Evolutionary conservation across 92 coral and sea anemone genomes (phyloP), one percentile per base, ranked within the genome.

Genomic region (Porites cylindrica): DNA sequence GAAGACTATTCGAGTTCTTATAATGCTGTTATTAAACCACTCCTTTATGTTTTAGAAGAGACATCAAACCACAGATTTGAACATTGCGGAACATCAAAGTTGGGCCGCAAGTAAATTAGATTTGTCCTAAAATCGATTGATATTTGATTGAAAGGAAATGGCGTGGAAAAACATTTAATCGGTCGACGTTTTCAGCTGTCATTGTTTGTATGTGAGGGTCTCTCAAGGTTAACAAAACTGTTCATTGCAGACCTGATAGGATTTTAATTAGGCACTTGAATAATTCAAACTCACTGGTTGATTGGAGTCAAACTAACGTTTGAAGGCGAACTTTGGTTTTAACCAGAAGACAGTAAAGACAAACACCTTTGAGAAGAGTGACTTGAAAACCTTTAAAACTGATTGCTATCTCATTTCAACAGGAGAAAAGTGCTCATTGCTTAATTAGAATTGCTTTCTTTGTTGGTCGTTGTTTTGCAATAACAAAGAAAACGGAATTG

Each of bases 161-260:
- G n/a, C 50, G 56, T 75, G 87, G 87, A 83, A 74, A 82, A 83
- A 73, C 73, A 83, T 83, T 73, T 83, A 83, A 83, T 83, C 73
- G 74, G 74, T 73, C 13, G 59, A 24, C 74, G 64, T 73, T 73
- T 83, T 70, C 19, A 21, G 0, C 56, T 20, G 86, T 71, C 43
- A 82, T 82, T 82, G 78, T 82, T 21, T 43, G n/a, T 52, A 60
- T 23, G 20, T 19, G 56, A 17, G 77, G 78, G 70, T 70, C 26
- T 82, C 59, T 26, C 59, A 58, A 8, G 65, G 59, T 54, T 8
- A 69, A 23, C 56, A 51, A 82, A 47, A n/a, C 62, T 17, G 59
- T n/a, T 71, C 51, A 29, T 81, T 56, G 47, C 19, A 10, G 47
- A 38, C 6, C 6, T 82, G 76, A 82, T 82, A 70, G 86, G 56